Evolutionary conservation across 2,797 vertebrate genomes (phyloP), one percentile per base, ranked within the genome.

Genomic region (Darevskia mixta): DNA sequence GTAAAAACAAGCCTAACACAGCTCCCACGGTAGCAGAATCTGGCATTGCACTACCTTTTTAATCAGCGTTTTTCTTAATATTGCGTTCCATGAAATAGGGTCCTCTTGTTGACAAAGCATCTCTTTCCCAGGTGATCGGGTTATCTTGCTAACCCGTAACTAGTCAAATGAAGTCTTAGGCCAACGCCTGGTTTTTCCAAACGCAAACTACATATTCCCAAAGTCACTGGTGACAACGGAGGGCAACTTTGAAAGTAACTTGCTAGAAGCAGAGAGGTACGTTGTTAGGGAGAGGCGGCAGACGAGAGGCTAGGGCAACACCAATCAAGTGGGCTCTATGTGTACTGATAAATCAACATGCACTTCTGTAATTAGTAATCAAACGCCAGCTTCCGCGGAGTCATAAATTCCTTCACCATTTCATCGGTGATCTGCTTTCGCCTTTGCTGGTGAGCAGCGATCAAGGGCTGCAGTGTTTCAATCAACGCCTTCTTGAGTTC

Each of bases 401-500:
- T 98, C 99, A 99, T 99, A 93, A 99, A 99, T 86, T 98, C 96
- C 83, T 96, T 97, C 92, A 99, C 98, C 0, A 89, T 91, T 82
- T 99, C 98, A 0, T 99, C 97, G 0, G 98, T 99, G 91, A 99
- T 94, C 84, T 97, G 97, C 88, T 98, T 98, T 96, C 98, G 98
- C 94, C 96, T 97, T 94, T 98, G 98, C 90, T 99, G 99, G 95
- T 99, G 99, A 83, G 97, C 95, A 0, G 97, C 94, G 29, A 99
- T 97, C 94, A 99, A 95, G 4, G 98, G 98, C 96, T 99, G 99
- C 88, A 99, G 96, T 0, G 98, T 98, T 77, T 99, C 98, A 6
- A 99, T 98, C 86, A 99, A 96, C 0, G 94, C 85, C 95, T 99
- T 99, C 97, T 99, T 99, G 85, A 99, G 97, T 86, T 99, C 98